A percentile compares a stretch with the other conserved stretches of the same genome.
Conservation (phyloP, 2,888 invertebrate species). For the Harmothoe impar region DNA sequence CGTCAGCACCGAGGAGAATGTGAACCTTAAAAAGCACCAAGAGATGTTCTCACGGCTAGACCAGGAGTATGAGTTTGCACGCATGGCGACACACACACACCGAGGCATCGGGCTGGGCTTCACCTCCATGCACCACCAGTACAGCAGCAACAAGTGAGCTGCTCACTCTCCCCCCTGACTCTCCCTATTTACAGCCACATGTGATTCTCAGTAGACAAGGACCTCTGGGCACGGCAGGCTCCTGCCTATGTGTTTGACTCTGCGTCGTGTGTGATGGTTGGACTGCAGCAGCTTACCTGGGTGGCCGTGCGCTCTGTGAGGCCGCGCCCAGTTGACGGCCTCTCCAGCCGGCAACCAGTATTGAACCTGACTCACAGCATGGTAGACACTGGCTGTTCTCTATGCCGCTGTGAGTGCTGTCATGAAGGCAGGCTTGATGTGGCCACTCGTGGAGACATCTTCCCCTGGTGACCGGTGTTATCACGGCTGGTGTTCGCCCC, state of each 20-base stretch:
- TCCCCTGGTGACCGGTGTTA: background rate
- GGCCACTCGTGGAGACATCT: too few relatives aligned
- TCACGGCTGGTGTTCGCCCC: background rate
- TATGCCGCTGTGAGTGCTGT: too few relatives aligned
- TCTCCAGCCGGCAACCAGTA: too few relatives aligned
- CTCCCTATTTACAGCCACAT: background rate
- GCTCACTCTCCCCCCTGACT: background rate
- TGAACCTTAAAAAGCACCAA: conserved; percentile 80
- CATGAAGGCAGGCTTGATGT: too few relatives aligned
- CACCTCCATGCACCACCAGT: conserved; percentile 72
- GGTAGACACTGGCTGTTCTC: too few relatives aligned
- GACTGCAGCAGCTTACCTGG: background rate
- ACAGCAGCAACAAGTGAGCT: background rate
- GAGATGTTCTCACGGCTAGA: conserved; percentile 97
- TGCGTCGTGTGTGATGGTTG: background rate
- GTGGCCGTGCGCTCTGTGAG: background rate
- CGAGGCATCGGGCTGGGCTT: conserved; percentile 87
- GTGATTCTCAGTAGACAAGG: background rate
- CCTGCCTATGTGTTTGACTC: background rate
- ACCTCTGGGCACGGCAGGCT: background rate
- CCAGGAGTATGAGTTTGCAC: conserved; percentile 97
- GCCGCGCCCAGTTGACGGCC: too few relatives aligned
- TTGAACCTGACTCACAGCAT: too few relatives aligned
- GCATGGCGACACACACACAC: conserved; percentile 97
- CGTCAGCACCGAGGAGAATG: conserved; percentile 72